A percentile compares a stretch with the other conserved stretches of the same genome.
Conservation (phyloP, 2,113 vertebrate species). For the Apaloderma vittatum region DNA sequence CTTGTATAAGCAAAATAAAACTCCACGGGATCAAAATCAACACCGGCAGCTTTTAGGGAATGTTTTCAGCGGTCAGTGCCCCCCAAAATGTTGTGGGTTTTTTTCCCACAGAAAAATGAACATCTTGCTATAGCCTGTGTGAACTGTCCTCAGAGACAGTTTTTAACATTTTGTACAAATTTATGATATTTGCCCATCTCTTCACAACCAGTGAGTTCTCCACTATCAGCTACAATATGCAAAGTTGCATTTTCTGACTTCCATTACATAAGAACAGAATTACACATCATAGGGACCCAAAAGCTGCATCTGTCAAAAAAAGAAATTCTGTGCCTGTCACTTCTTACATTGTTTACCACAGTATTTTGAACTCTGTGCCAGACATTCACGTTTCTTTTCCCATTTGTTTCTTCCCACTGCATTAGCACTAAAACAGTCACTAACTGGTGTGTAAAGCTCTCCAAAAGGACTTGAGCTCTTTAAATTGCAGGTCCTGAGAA, state of each 20-base stretch:
- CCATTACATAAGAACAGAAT: neutral
- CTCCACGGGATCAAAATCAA: neutral
- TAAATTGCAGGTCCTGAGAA: neutral
- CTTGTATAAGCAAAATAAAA: neutral
- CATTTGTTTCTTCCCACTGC: neutral
- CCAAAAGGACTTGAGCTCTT: neutral
- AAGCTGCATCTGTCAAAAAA: neutral
- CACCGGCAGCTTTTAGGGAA: neutral
- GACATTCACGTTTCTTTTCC: neutral
- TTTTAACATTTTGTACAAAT: neutral
- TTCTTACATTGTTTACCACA: accelerated
- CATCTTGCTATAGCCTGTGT: neutral
- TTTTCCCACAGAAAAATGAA: neutral
- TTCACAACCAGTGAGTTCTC: neutral
- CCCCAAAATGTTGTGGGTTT: neutral
- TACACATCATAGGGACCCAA: neutral
- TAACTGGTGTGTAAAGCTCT: neutral
- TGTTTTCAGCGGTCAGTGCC: neutral
- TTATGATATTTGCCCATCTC: neutral
- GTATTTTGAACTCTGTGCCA: neutral
- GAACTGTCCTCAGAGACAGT: neutral
- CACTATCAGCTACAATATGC: neutral
- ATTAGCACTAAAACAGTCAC: neutral
- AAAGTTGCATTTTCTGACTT: neutral
- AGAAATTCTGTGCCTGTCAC: neutral